phyloP scores from a whole-genome alignment of 2,113 vertebrate genomes.

The Phyllopteryx taeniolatus region DNA sequence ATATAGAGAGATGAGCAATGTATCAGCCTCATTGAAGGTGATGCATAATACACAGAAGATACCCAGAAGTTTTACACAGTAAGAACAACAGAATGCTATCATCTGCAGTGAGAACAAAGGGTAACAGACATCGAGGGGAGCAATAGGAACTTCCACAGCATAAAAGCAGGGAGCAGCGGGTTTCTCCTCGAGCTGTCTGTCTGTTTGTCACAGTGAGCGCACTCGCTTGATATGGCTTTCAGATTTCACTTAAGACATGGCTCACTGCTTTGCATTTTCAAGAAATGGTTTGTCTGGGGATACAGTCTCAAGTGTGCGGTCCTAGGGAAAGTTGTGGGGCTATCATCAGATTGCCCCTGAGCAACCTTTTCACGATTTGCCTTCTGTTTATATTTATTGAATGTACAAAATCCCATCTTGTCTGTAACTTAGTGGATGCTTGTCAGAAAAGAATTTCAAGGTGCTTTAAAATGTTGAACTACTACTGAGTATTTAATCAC shows the following conservation, averaged over 20 bases:
- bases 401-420: not conserved
- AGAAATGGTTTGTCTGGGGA: conserved; percentile 38
- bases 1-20: not conserved
- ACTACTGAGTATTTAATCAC: not conserved
- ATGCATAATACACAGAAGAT: not conserved
- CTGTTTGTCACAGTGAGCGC: conserved; percentile 14
- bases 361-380: not conserved
- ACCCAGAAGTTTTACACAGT: not conserved
- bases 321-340: not conserved
- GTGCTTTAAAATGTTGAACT: not conserved
- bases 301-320: not conserved
- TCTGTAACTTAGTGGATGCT: not conserved
- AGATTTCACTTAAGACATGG: conserved; percentile 20
- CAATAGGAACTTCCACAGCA: conserved; percentile 42
- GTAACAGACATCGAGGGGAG: conserved; percentile 25
- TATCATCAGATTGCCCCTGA: not conserved
- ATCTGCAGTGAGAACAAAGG: conserved; percentile 16
- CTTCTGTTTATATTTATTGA: not conserved
- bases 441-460: conserved; percentile 5
- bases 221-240: not conserved
- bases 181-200: conserved; percentile 27
- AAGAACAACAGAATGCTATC: not conserved
- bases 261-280: conserved; percentile 41
- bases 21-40: not conserved
- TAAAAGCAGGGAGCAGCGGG: conserved; percentile 28